phyloP scores from a whole-genome alignment of 2,797 vertebrate species.

The Eupleurogrammus muticus region DNA sequence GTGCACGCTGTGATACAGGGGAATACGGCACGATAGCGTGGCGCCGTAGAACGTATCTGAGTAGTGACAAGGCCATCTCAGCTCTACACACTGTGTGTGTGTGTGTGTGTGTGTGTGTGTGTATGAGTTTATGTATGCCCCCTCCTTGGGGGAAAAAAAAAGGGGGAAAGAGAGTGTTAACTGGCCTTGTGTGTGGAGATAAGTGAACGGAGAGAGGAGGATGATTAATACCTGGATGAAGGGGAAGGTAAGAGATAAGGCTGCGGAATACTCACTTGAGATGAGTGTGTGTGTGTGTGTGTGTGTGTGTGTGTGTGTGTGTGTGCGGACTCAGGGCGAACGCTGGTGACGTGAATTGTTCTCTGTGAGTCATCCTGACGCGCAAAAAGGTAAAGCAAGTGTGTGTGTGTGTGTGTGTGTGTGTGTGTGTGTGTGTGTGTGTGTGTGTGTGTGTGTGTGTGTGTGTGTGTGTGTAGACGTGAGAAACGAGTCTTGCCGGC shows the following conservation, averaged over 20 bases:
- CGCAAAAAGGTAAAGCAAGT: not conserved
- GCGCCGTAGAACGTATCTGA: constrained; percentile 47
- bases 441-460: constrained; percentile 40
- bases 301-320: constrained; percentile 24
- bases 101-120: constrained; percentile 21
- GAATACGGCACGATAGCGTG: constrained; percentile 30
- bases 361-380: constrained; percentile 51
- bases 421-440: too few relatives aligned
- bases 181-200: constrained; percentile 62
- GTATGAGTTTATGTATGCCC: constrained; percentile 27
- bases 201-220: constrained; percentile 59
- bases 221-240: constrained; percentile 69
- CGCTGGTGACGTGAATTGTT: constrained; percentile 35
- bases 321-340: too few relatives aligned
- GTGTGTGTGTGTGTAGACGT: constrained; percentile 28
- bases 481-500: constrained; percentile 53
- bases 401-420: constrained; percentile 19
- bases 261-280: constrained; percentile 53
- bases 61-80: constrained; percentile 52
- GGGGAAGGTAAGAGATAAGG: constrained; percentile 66
- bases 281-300: constrained; percentile 45
- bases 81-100: constrained; percentile 17
- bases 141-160: constrained; percentile 14
- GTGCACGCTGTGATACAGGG: constrained; percentile 39
- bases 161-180: constrained; percentile 18